Conservation (phyloP, 2,797 vertebrate genomes). For the Otus scops region DNA sequence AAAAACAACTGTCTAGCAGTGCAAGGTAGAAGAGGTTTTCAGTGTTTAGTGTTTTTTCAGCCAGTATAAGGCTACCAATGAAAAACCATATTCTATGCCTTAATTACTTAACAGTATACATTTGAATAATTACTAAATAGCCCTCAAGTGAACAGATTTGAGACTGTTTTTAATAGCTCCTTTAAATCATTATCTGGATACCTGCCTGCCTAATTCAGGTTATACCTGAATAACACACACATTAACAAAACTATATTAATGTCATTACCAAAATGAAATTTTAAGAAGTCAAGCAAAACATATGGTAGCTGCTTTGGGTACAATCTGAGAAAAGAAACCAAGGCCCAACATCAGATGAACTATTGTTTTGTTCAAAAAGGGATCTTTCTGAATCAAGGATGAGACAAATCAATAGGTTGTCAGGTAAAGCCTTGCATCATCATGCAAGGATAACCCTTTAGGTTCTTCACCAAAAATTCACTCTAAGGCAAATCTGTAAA, state of each 20-base stretch:
- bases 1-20: background rate
- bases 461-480: background rate
- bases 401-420: background rate
- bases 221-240: background rate
- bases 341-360: background rate
- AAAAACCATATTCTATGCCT: background rate
- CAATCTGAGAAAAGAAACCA: background rate
- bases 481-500: background rate
- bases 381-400: background rate
- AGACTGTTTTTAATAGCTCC: background rate
- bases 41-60: background rate
- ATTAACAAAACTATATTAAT: background rate
- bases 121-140: background rate
- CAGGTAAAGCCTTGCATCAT: accelerated
- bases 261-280: background rate
- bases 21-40: background rate
- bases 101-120: background rate
- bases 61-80: background rate
- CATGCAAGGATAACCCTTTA: accelerated
- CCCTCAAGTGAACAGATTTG: background rate
- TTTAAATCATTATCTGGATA: background rate
- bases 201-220: background rate
- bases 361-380: background rate
- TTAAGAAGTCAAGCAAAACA: background rate
- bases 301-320: background rate